Percentiles rank a stretch among this genome's conserved stretches.
These are phyloP conservation scores for Syngnathus floridae DNA, from an alignment of 2,113 vertebrate species.

Conservation along the genomic window DNA sequence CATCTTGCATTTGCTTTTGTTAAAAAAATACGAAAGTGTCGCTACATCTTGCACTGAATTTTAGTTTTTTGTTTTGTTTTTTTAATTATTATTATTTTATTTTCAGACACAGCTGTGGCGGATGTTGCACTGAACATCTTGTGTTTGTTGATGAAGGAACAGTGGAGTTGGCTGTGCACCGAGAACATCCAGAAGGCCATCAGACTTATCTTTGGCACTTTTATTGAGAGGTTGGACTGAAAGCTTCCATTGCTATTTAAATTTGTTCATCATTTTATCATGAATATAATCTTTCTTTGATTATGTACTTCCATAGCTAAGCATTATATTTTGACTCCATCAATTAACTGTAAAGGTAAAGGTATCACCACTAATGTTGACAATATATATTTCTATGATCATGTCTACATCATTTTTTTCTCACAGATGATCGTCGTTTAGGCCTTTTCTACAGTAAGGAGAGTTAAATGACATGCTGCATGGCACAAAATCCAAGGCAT, in stretches of 20 bases:
- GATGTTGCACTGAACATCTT: constrained; percentile 83
- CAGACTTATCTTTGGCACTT: constrained; percentile 81
- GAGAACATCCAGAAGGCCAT: constrained; percentile 84
- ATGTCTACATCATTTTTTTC: not conserved
- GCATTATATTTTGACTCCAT: not conserved
- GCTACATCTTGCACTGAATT: not conserved
- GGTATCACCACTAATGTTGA: not conserved
- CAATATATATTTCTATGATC: no score
- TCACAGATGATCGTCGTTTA: not conserved
- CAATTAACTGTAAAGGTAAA: not conserved
- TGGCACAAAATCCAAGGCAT: constrained; percentile 9
- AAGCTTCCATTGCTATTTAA: not conserved
- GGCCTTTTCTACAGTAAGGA: not conserved
- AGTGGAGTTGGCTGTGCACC: constrained; percentile 88
- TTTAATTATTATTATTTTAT: constrained; percentile 12
- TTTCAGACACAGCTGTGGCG: constrained; percentile 78
- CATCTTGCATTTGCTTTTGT: not conserved
- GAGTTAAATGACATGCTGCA: constrained; percentile 16
- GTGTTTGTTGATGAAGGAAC: constrained; percentile 81
- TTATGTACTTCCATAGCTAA: not conserved
- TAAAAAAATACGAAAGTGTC: not conserved
- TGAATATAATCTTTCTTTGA: not conserved
- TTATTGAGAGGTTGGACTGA: constrained; percentile 78
- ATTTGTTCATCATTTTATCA: not conserved
- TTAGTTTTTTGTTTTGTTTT: constrained; percentile 5